A percentile compares a stretch with the other conserved stretches of the same genome.
Evolutionary conservation across 2,113 vertebrate genomes (phyloP).

Genomic region (Mellivora capensis): DNA sequence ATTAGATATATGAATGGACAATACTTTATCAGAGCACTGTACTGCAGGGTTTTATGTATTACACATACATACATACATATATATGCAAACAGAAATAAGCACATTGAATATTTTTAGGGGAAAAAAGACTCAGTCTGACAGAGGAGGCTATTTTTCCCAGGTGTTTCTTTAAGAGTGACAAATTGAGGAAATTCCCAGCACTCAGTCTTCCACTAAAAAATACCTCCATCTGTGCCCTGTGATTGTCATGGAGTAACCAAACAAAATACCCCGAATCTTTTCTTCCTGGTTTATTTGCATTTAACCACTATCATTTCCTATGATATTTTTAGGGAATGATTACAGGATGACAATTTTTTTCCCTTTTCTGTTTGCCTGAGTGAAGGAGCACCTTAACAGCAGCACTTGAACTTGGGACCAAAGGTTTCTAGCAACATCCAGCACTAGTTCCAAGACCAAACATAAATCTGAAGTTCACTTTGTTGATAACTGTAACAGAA

Average conservation of each 20-base stretch:
- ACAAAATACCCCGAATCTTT: slow-evolving; percentile 46
- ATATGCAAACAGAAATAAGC: neutral
- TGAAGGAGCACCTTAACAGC: neutral
- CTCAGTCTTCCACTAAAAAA: slow-evolving; percentile 48
- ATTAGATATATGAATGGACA: neutral
- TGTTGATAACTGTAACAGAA: neutral
- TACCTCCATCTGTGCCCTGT: slow-evolving; percentile 31
- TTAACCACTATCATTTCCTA: neutral
- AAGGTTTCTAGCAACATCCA: neutral
- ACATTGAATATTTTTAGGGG: neutral
- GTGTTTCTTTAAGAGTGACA: slow-evolving; percentile 40
- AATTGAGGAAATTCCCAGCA: slow-evolving; percentile 21
- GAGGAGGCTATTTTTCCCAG: neutral
- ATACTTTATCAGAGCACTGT: neutral
- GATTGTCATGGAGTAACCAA: slow-evolving; percentile 6
- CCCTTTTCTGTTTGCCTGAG: neutral
- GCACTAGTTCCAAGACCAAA: neutral
- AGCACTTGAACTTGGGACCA: neutral
- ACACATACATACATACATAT: neutral
- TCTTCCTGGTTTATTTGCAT: neutral
- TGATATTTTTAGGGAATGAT: neutral
- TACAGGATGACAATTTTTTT: neutral
- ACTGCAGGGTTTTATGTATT: neutral
- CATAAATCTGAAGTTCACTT: neutral
- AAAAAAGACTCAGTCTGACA: neutral